Conservation (phyloP, 2,113 vertebrate species). For the Dicrurus megarhynchus region DNA sequence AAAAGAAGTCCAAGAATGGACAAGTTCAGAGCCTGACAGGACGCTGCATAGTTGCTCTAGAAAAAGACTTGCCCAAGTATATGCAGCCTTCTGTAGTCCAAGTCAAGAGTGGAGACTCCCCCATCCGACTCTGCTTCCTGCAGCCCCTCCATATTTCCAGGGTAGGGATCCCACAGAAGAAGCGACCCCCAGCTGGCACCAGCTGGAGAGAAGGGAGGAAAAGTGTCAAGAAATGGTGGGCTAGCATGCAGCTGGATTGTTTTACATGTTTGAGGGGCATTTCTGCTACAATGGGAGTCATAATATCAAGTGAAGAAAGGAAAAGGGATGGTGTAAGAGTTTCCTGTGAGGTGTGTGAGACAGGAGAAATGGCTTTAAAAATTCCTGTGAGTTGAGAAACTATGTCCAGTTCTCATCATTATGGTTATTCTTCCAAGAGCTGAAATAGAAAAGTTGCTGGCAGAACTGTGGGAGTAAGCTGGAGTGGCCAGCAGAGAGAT, state of each 20-base stretch:
- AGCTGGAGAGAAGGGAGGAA: not conserved
- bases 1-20: not conserved
- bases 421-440: not conserved
- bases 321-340: not conserved
- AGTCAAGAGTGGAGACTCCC: not conserved
- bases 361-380: not conserved
- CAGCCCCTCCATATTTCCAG: not conserved
- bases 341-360: not conserved
- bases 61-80: not conserved
- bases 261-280: not conserved
- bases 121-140: not conserved
- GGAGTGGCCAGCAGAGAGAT: not conserved
- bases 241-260: not conserved
- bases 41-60: not conserved
- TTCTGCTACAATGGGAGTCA: not conserved
- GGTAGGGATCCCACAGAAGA: not conserved
- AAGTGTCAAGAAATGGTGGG: not conserved
- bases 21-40: not conserved
- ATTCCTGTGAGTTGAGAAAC: not conserved
- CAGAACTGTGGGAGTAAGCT: not conserved
- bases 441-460: not conserved
- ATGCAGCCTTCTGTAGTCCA: not conserved
- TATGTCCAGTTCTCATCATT: not conserved
- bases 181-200: rapidly evolving
- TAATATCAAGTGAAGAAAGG: not conserved